Evolutionary conservation across 2,888 invertebrate genomes (phyloP), one percentile per base, ranked within the genome.

Genomic region (Drepana falcataria): DNA sequence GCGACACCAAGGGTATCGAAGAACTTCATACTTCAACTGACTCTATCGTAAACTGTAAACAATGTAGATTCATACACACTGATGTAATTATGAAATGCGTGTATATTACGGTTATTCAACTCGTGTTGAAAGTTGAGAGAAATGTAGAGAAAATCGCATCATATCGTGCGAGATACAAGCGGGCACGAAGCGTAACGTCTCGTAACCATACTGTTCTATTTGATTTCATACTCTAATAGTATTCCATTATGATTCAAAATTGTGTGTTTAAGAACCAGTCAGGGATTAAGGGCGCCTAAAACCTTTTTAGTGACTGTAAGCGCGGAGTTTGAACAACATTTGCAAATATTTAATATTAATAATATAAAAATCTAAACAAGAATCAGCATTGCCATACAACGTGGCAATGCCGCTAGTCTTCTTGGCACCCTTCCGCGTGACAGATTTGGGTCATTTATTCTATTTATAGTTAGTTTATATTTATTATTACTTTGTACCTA

Each of bases 31-130:
- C 21, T 3, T 49, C 4, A 4, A 9, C 4, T 49, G 40, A 40
- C 40, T 40, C 52, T 55, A 58, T 53, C 51, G 21, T 56, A 56
- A 53, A 60, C 35, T 34, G 34, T 49, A 35, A 48, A 53, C 48
- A 55, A 49, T 53, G 40, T 58, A 60, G 49, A 49, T 49, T 48
- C 5, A 33, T 7, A 63, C 57, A 65, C 60, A 66, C 71, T 65
- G 75, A 75, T 72, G 78, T 77, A 84, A 85, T 83, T 78, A 75
- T 68, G 56, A 72, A 73, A 82, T 81, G 77, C 72, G 74, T 71
- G n/a, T 77, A 21, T 74, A 78, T 77, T 58, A 61, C 71, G 85
- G 87, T 88, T 87, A 85, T 88, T 89, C 86, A 89, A 89, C 87
- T 70, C 64, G 60, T 59, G 75, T 84, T 73, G 87, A 88, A 87